Percentiles rank a stretch among this genome's conserved stretches.
Conservation (phyloP, 2,888 invertebrate species). For the Oscheius sp. region DNA sequence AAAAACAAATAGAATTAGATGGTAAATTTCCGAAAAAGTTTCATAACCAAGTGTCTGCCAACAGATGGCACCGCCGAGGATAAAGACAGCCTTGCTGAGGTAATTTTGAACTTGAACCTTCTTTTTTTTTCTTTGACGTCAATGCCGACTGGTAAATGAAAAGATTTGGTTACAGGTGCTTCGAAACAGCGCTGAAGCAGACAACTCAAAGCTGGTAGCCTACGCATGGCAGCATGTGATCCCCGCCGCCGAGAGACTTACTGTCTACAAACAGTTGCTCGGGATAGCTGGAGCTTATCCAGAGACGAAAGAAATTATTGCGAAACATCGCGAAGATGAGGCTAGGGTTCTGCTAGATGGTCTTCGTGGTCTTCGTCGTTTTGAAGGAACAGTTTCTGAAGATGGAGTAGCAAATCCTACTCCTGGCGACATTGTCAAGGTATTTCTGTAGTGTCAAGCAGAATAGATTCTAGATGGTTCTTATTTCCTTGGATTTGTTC, state of each 20-base stretch:
- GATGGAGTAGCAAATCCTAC: constrained; percentile 7
- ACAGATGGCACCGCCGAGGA: constrained; percentile 11
- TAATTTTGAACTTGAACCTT: constrained; percentile 1
- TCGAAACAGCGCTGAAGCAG: constrained; percentile 15
- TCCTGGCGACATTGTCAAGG: constrained; percentile 26
- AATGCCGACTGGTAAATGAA: background rate
- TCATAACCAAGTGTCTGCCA: constrained; percentile 22
- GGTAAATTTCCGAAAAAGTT: constrained; percentile 28
- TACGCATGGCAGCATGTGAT: constrained; percentile 26
- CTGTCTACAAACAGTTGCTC: constrained; percentile 34
- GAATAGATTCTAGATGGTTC: background rate
- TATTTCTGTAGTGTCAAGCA: background rate
- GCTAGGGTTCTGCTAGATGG: constrained; percentile 16
- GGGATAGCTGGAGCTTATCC: constrained; percentile 27
- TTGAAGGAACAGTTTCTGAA: background rate
- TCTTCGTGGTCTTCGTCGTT: background rate
- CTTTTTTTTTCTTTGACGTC: background rate
- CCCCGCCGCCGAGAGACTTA: constrained; percentile 12
- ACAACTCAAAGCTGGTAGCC: constrained; percentile 11
- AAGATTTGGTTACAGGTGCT: constrained; percentile 20
- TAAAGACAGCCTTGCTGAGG: constrained; percentile 16
- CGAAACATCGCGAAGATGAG: constrained; percentile 34
- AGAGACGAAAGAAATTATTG: constrained; percentile 31
- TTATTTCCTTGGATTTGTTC: background rate
- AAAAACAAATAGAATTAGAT: background rate